Evolutionary conservation across 2,113 vertebrate species (phyloP).

Genomic region (Chloebia gouldiae): DNA sequence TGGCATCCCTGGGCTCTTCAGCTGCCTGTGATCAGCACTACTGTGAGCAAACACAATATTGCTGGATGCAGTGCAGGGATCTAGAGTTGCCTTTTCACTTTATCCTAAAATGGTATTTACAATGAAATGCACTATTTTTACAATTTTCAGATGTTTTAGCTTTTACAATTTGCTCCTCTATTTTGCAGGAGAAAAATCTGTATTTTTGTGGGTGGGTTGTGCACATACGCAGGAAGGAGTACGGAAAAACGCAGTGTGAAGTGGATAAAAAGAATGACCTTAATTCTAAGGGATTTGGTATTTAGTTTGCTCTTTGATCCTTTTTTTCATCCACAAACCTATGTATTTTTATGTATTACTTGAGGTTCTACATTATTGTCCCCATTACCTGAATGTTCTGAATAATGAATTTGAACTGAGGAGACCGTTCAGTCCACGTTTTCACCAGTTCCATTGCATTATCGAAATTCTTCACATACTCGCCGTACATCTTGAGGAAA

Average conservation of each 20-base stretch:
- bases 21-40: neutral
- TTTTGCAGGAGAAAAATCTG: neutral
- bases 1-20: neutral
- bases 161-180: neutral
- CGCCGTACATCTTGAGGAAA: slow-evolving; percentile 98
- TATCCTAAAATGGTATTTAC: neutral
- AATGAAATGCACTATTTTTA: neutral
- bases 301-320: neutral
- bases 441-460: slow-evolving; percentile 95
- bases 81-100: neutral
- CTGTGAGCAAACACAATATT: neutral
- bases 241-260: neutral
- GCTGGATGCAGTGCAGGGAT: neutral
- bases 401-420: slow-evolving; percentile 90
- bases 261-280: neutral
- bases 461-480: slow-evolving; percentile 96
- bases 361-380: neutral
- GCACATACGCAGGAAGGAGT: neutral
- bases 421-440: slow-evolving; percentile 88
- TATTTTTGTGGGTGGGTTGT: neutral
- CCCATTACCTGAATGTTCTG: slow-evolving; percentile 90
- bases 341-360: neutral
- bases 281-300: neutral
- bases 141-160: neutral
- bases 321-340: neutral